phyloP scores from a whole-genome alignment of 2,797 vertebrate species.

The Babyrousa celebensis region DNA sequence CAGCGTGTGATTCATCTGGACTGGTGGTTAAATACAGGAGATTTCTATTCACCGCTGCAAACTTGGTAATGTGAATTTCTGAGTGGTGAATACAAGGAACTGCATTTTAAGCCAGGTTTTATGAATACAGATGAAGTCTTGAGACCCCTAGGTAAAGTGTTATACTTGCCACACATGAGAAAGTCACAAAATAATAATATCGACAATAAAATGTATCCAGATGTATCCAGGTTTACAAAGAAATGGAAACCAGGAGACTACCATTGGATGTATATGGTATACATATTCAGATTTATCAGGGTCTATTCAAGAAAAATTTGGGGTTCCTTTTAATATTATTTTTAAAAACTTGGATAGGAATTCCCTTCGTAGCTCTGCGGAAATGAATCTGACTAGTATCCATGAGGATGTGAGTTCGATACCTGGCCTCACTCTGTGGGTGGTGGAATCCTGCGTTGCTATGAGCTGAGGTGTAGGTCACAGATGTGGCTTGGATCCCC shows the following conservation, averaged over 20 bases:
- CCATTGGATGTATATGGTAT: not conserved
- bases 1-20: not conserved
- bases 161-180: not conserved
- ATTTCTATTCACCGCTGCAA: not conserved
- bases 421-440: too few relatives aligned
- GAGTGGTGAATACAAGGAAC: not conserved
- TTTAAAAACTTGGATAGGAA: not conserved
- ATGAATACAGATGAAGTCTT: not conserved
- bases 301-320: not conserved
- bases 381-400: too few relatives aligned
- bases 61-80: not conserved
- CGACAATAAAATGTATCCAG: not conserved
- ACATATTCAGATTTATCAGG: not conserved
- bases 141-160: not conserved
- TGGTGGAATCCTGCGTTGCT: too few relatives aligned
- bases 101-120: slow-evolving; percentile 9
- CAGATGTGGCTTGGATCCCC: too few relatives aligned
- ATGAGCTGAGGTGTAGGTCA: too few relatives aligned
- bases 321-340: not conserved
- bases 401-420: too few relatives aligned
- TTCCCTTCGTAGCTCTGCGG: too few relatives aligned
- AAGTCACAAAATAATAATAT: not conserved
- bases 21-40: not conserved
- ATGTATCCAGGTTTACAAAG: not conserved
- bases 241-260: not conserved